Evolutionary conservation across 2,797 vertebrate genomes (phyloP).

Genomic region (Coreius guichenoti): DNA sequence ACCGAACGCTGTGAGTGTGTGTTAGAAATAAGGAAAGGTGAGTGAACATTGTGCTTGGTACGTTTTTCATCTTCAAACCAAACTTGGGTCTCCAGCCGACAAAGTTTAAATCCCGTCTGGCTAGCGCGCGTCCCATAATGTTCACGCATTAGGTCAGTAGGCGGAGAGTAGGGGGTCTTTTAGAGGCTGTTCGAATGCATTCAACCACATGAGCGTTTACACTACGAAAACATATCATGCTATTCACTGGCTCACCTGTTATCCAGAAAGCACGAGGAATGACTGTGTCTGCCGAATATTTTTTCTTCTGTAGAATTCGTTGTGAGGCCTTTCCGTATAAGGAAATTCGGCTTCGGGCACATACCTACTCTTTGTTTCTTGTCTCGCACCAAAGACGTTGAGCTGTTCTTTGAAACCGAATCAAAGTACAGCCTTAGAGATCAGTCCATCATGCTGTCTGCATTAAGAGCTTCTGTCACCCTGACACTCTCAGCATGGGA

Average conservation of each 20-base stretch:
- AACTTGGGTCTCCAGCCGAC: too few relatives aligned
- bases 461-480: constrained; percentile 46
- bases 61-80: too few relatives aligned
- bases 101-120: too few relatives aligned
- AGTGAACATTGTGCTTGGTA: too few relatives aligned
- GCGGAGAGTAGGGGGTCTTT: too few relatives aligned
- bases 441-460: constrained; percentile 47
- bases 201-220: too few relatives aligned
- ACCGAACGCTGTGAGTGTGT: too few relatives aligned
- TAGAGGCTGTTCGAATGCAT: too few relatives aligned
- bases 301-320: background rate
- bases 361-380: constrained; percentile 11
- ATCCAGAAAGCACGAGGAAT: background rate
- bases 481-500: constrained; percentile 34
- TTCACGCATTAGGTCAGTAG: too few relatives aligned
- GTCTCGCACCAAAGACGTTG: constrained; percentile 17
- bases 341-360: background rate
- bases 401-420: constrained; percentile 42
- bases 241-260: background rate
- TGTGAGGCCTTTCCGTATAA: background rate
- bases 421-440: constrained; percentile 47
- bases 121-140: too few relatives aligned
- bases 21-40: too few relatives aligned
- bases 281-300: too few relatives aligned
- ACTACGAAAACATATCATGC: background rate